Evolutionary conservation across 2,113 vertebrate genomes (phyloP), one percentile per base, ranked within the genome.

Genomic region (Numida meleagris): DNA sequence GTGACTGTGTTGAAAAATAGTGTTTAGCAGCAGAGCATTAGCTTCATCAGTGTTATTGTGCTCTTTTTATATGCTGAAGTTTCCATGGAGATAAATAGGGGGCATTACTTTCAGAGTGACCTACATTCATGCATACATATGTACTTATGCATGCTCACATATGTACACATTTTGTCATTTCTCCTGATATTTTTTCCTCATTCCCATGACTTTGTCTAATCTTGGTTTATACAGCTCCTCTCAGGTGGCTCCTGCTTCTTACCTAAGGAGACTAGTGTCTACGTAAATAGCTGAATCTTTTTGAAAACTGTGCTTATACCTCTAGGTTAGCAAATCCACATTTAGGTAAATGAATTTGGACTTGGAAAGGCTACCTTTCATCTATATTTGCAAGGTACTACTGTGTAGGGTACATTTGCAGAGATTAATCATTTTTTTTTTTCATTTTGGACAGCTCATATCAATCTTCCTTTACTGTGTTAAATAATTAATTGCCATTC

Each of bases 261-360:
- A 17, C 7, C 4, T 12, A 45, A 8, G 23, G 5, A 42, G 2
- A 53, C 4, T 25, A 45, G 2, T 10, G 5, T 45, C 38, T 3
- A 2, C 24, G 16, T 16, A 46, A 79, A 14, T 18, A 29, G 51
- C 10, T 42, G 2, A 40, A 5, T 0, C 15, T 38, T 84, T 80
- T 51, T 10, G 10, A 16, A 74, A 90, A 62, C 1, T 2, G 53
- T 63, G 4, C 20, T 21, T 20, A 4, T 40, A n/a, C 3, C 15
- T 82, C 78, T 59, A 67, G 4, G 2, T 53, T 31, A 62, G 3
- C 48, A 65, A 55, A 65, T 57, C 33, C 12, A 25, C 33, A 45
- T 23, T 33, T 8, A 76, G 10, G 9, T 42, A 42, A 82, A 82
- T 31, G 15, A 4, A 0, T 1, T 9, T 70, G 3, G 15, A 40